Conservation (phyloP, 2,797 vertebrate genomes). For the Sciaenops ocellatus region DNA sequence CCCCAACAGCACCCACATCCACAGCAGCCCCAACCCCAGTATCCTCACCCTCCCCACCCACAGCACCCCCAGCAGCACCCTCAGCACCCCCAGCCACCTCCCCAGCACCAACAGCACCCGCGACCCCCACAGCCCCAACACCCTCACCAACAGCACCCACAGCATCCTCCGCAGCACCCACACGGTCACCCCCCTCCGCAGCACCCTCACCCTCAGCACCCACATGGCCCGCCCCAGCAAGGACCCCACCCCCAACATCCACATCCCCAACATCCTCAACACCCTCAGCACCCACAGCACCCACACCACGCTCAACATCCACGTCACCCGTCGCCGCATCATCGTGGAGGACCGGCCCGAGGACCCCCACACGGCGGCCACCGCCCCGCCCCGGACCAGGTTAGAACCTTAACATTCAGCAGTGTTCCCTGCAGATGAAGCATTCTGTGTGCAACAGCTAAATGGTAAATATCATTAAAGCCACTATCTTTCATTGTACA, state of each 20-base stretch:
- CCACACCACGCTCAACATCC: slow-evolving; percentile 79
- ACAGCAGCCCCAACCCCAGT: slow-evolving; percentile 67
- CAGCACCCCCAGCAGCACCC: slow-evolving; percentile 73
- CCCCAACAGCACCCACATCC: slow-evolving; percentile 60
- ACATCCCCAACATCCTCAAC: slow-evolving; percentile 56
- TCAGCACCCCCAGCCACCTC: slow-evolving; percentile 75
- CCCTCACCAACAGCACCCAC: slow-evolving; percentile 81
- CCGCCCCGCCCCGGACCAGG: slow-evolving; percentile 96
- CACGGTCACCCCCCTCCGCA: slow-evolving; percentile 68
- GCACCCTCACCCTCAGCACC: slow-evolving; percentile 66
- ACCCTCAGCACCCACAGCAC: slow-evolving; percentile 69
- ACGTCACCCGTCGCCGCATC: slow-evolving; percentile 83
- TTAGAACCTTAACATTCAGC: slow-evolving; percentile 66
- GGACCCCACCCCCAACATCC: slow-evolving; percentile 62
- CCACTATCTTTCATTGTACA: background rate
- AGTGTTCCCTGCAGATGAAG: background rate
- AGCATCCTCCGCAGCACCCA: slow-evolving; percentile 73
- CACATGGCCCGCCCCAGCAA: slow-evolving; percentile 69
- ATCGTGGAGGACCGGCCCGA: slow-evolving; percentile 82
- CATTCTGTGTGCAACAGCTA: background rate
- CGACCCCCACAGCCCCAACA: slow-evolving; percentile 89
- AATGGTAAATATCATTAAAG: background rate
- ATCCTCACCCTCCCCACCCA: slow-evolving; percentile 61
- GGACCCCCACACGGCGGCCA: slow-evolving; percentile 89
- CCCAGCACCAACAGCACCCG: slow-evolving; percentile 81